Evolutionary conservation across 2,113 vertebrate species (phyloP).

Genomic region (Clarias batrachus): DNA sequence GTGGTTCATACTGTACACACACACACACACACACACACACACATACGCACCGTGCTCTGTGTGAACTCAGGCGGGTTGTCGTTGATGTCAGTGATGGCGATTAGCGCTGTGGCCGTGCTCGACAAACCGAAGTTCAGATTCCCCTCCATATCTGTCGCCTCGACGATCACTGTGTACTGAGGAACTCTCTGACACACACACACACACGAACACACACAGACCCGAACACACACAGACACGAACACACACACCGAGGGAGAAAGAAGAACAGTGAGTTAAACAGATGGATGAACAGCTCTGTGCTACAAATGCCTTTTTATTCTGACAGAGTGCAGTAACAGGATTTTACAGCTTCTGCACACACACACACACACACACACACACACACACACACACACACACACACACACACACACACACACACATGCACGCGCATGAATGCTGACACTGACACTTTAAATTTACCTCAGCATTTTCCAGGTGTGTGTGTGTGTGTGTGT

Average conservation of each 20-base stretch:
- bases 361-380: slow-evolving; percentile 46
- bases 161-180: slow-evolving; percentile 90
- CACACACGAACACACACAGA: slow-evolving; percentile 47
- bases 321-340: slow-evolving; percentile 21
- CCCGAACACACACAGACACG: slow-evolving; percentile 1
- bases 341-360: slow-evolving; percentile 6
- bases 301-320: slow-evolving; percentile 3
- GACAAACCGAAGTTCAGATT: slow-evolving; percentile 94
- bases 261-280: slow-evolving; percentile 16
- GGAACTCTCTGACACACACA: slow-evolving; percentile 83
- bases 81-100: slow-evolving; percentile 89
- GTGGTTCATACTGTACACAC: background rate
- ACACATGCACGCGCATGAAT: background rate
- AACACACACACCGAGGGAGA: background rate
- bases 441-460: slow-evolving; percentile 5
- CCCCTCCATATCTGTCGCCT: slow-evolving; percentile 97
- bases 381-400: slow-evolving; percentile 41
- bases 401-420: slow-evolving; percentile 40
- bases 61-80: slow-evolving; percentile 95
- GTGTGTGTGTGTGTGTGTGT: slow-evolving; percentile 35
- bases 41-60: slow-evolving; percentile 81
- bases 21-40: slow-evolving; percentile 1
- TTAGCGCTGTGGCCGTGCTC: slow-evolving; percentile 92
- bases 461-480: slow-evolving; percentile 1
- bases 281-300: slow-evolving; percentile 24